Evolutionary conservation across 1,140 invertebrate genomes (phyloP), one percentile per base, ranked within the genome.

Genomic region (Sesamia nonagrioides): DNA sequence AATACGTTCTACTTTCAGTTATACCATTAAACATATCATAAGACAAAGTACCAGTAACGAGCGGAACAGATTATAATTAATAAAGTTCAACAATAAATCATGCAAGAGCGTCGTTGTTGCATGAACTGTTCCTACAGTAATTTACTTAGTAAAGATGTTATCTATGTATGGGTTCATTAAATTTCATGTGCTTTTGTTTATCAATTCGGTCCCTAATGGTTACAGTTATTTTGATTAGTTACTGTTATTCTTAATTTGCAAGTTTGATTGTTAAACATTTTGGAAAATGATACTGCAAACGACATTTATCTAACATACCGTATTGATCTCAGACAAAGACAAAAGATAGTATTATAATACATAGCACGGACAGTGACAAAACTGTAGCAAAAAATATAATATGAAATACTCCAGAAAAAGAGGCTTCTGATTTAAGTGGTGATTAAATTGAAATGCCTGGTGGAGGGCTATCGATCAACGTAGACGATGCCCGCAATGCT

Each of bases 11-110:
- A 35, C 21, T n/a, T 15, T 40, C 18, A 18, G 42, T 33, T 33
- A 75, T 75, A 68, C 60, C 33, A 79, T 73, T 79, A 73, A 66
- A 63, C 37, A 79, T 61, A 74, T 74, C 69, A 52, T 42, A 79
- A 74, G 71, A 79, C 48, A 48, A 79, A 79, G 63, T 27, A 27
- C 27, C 3, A 1, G 27, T 71, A 77, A 54, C 54, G 33, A 69
- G 21, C 40, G 61, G 71, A 60, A 42, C 68, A 74, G 73, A 75
- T 63, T 75, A 75, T 75, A 79, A 82, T 82, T 82, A 82, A 82
- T 82, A 82, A 82, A 82, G 71, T 82, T 82, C 61, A 42, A 77
- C 69, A 63, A 69, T 82, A 82, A 79, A 82, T 82, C 81, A 82
- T 50, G 45, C 58, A 45, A 61, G 54, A 66, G 61, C 61, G n/a